These are phyloP conservation scores for Acropternis orthonyx DNA, from an alignment of 2,797 vertebrate species.

Conservation along the genomic window DNA sequence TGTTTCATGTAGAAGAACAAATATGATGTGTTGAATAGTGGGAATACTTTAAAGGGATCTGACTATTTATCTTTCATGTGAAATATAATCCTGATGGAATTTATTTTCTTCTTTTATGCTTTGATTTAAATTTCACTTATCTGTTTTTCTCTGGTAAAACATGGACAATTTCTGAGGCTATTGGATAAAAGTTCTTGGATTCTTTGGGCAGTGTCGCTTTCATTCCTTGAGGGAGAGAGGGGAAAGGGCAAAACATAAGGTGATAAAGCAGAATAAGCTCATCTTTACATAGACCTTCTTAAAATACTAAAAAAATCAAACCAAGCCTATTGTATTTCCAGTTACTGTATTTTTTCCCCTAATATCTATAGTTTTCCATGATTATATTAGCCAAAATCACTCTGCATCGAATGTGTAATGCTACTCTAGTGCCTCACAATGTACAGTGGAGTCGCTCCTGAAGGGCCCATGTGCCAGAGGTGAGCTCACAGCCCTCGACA, in stretches of 20 bases:
- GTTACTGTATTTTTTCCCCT: neutral
- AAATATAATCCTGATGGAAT: neutral
- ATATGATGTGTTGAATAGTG: fast-evolving
- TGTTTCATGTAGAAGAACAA: neutral
- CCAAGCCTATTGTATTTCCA: neutral
- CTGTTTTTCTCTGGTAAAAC: neutral
- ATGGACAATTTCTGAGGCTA: neutral
- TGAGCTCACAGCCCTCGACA: neutral
- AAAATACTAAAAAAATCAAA: fast-evolving
- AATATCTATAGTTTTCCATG: neutral
- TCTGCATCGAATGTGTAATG: neutral
- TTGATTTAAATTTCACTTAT: neutral
- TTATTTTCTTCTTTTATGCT: neutral
- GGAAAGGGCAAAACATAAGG: neutral
- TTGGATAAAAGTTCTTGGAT: neutral
- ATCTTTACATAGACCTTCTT: neutral
- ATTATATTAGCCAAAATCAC: neutral
- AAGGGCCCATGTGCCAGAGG: neutral
- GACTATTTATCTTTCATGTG: neutral
- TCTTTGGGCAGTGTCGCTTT: neutral
- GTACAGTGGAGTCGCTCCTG: neutral
- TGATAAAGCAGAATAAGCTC: neutral
- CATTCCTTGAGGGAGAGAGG: neutral
- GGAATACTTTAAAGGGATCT: neutral
- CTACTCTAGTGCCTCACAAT: neutral